These are phyloP conservation scores for Eilema sororculum DNA, from an alignment of 2,888 invertebrate species.

Conservation along the genomic window DNA sequence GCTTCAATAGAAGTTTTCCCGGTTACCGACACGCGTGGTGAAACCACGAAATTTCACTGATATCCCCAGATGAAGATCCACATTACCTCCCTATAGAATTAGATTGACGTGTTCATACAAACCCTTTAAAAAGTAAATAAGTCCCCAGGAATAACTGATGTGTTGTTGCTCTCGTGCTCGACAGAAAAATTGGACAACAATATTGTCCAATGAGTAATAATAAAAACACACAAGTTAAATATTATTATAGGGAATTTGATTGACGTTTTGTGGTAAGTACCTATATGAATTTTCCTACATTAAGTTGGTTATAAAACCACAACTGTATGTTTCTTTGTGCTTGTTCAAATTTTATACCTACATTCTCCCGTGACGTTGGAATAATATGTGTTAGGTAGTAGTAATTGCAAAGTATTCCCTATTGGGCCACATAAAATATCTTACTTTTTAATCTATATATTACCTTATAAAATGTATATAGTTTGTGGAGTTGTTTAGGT, in stretches of 20 bases:
- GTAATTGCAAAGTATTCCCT: not conserved
- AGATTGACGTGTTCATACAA: too few species aligned
- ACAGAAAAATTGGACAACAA: not conserved
- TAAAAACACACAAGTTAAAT: not conserved
- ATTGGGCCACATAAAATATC: too few species aligned
- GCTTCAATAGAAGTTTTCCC: too few species aligned
- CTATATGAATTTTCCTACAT: not conserved
- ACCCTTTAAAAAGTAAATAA: not conserved
- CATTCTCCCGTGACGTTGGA: not conserved
- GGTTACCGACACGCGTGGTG: too few species aligned
- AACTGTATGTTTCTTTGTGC: not conserved
- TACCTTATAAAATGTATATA: too few species aligned
- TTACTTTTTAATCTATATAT: too few species aligned
- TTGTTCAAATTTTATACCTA: not conserved
- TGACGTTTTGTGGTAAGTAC: conserved; percentile 5
- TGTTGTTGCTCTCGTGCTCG: not conserved
- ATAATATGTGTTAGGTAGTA: not conserved
- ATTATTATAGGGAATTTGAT: not conserved
- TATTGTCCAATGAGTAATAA: not conserved
- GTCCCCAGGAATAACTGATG: not conserved
- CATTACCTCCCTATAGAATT: too few species aligned
- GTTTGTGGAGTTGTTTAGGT: too few species aligned
- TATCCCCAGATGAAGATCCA: not conserved
- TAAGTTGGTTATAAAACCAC: not conserved
- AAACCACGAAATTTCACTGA: too few species aligned